Base-by-base conservation (phyloP, 1,140 invertebrate genomes). In the Drosophila suzukii region DNA sequence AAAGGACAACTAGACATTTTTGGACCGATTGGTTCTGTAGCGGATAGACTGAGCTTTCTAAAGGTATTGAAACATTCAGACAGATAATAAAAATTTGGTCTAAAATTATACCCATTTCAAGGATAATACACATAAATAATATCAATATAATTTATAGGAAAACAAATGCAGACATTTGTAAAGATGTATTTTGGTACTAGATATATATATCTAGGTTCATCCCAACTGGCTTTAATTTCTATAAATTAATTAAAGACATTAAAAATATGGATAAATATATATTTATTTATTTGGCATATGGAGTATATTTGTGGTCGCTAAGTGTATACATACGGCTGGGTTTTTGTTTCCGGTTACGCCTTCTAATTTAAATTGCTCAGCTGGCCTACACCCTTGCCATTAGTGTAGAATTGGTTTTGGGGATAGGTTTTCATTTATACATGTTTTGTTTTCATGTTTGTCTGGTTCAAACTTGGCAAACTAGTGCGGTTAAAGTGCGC, bases 261-360 rank as follows among this genome's bases (percentile, higher is more conserved):
- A 1, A 54, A 24, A 4, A 43, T 20, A 70, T 75, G 50, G 49
- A 75, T 81, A 79, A 76, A 77, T 77, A 78, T 78, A 73, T 79
- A 53, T 83, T 70, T 72, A 83, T 84, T 84, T 78, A 70, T 85
- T 85, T 85, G 81, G 81, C 81, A 75, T 85, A 81, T 62, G 51
- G 70, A 61, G 70, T 61, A 85, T 80, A 74, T 67, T 70, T 77
- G 51, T 74, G 46, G 13, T 59, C 80, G 62, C 67, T 85, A 73
- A 73, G 61, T 70, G 55, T 81, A 56, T 78, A 27, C 5, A 27
- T 20, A 75, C 47, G 58, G 34, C 20, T 50, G 10, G 17, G 10
- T 46, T 11, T 46, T 15, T 17, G 54, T 78, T 82, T 44, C 24
- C 38, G 38, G 54, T 78, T 54, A 70, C 50, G 55, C 38, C 13